Evolutionary conservation across 2,888 invertebrate genomes (phyloP).

Genomic region (Caenorhabditis becei): DNA sequence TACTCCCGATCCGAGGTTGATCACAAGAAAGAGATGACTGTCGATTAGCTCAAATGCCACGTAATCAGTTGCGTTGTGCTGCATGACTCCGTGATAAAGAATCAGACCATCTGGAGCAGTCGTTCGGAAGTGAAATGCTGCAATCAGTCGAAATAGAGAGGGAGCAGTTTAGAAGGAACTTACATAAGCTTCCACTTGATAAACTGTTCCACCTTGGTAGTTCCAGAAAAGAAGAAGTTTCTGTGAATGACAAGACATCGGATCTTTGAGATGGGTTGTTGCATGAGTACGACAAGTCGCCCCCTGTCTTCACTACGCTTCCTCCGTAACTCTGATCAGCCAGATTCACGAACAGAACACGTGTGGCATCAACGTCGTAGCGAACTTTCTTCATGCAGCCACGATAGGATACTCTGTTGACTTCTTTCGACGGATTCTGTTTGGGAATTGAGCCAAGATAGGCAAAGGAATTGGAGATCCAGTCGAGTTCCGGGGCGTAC

Average conservation of each 20-base stretch:
- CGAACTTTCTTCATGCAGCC: slow-evolving; percentile 79
- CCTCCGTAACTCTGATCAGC: slow-evolving; percentile 80
- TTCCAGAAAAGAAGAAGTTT: slow-evolving; percentile 63
- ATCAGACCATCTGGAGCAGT: slow-evolving; percentile 95
- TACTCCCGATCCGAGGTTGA: slow-evolving; percentile 94
- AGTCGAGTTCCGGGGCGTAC: slow-evolving; percentile 77
- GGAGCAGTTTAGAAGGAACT: slow-evolving; percentile 16
- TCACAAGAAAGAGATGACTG: slow-evolving; percentile 92
- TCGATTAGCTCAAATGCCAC: slow-evolving; percentile 95
- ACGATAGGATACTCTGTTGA: slow-evolving; percentile 70
- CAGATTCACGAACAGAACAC: slow-evolving; percentile 77
- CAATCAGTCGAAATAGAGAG: slow-evolving; percentile 7
- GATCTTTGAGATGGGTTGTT: slow-evolving; percentile 72
- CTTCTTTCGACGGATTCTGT: slow-evolving; percentile 57
- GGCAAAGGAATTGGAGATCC: slow-evolving; percentile 76
- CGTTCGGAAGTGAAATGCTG: slow-evolving; percentile 88
- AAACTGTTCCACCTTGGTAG: slow-evolving; percentile 80
- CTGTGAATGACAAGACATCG: slow-evolving; percentile 78
- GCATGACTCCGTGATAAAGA: slow-evolving; percentile 87
- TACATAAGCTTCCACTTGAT: slow-evolving; percentile 77
- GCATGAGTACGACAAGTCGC: slow-evolving; percentile 80
- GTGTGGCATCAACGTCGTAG: slow-evolving; percentile 76
- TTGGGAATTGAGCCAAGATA: slow-evolving; percentile 74
- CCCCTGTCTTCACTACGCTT: slow-evolving; percentile 72
- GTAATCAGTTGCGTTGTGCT: slow-evolving; percentile 85